A percentile compares a stretch with the other conserved stretches of the same genome.
phyloP scores from a whole-genome alignment of 2,797 vertebrate species.

The Semaprochilodus insignis region DNA sequence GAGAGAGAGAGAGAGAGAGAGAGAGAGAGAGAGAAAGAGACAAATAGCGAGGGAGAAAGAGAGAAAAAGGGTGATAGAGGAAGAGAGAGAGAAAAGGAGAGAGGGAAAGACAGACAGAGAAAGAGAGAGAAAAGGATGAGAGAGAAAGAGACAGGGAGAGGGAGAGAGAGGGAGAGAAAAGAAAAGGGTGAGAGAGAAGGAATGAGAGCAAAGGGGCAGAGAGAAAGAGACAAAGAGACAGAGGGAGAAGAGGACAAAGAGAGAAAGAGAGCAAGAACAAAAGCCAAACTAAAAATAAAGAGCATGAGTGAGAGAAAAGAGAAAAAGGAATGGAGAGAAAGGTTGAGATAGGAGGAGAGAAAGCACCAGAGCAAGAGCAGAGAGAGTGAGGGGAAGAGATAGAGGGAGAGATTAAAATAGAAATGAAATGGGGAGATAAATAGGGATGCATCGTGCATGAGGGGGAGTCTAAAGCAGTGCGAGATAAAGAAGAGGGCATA shows the following conservation, averaged over 20 bases:
- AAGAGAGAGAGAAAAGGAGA: slow-evolving; percentile 3
- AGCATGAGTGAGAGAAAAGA: neutral
- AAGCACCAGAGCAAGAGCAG: neutral
- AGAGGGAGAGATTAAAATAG: neutral
- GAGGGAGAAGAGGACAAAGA: neutral
- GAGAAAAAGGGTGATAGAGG: slow-evolving; percentile 23
- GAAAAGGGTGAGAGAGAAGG: slow-evolving; percentile 18
- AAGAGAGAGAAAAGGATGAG: slow-evolving; percentile 10
- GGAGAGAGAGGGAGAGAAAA: neutral
- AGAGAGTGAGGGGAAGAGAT: neutral
- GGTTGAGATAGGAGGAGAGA: neutral
- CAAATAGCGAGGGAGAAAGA: neutral
- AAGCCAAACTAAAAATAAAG: no score
- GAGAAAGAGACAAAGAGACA: neutral
- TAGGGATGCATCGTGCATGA: neutral
- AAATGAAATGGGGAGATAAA: neutral
- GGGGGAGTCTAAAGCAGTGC: neutral
- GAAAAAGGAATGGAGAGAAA: neutral
- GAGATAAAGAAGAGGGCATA: neutral
- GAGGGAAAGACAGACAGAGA: neutral
- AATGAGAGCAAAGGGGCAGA: neutral
- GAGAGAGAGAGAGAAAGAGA: neutral
- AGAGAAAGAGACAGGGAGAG: neutral
- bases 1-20: slow-evolving; percentile 13
- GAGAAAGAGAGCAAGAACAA: neutral